Evolutionary conservation across 2,888 invertebrate species (phyloP).

Genomic region (Lithophane socia): DNA sequence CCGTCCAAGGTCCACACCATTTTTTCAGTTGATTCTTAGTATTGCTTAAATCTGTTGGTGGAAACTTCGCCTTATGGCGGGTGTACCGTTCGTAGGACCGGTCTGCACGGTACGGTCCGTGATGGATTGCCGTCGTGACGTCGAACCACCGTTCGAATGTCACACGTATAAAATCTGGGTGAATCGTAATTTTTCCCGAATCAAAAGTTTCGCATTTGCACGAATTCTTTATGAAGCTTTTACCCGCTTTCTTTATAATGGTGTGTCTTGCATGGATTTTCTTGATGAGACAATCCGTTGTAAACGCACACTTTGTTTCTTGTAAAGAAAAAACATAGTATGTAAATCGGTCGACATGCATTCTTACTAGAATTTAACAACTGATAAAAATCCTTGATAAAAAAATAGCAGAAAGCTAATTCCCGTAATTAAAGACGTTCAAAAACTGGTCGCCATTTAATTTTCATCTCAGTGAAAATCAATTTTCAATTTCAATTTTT

Average conservation of each 20-base stretch:
- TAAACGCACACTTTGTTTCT: not conserved
- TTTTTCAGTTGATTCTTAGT: conserved; percentile 44
- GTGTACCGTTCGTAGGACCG: conserved; percentile 67
- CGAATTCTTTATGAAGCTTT: not conserved
- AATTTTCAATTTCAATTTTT: not conserved
- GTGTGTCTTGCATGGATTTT: not conserved
- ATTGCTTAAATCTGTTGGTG: conserved; percentile 24
- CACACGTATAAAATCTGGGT: conserved; percentile 55
- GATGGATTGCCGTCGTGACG: conserved; percentile 68
- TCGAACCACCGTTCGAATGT: conserved; percentile 54
- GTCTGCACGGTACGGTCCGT: conserved; percentile 64
- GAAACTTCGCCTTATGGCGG: conserved; percentile 54
- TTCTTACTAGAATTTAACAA: not conserved
- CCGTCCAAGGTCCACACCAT: conserved; percentile 5
- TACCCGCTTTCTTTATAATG: conserved; percentile 3
- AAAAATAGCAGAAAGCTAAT: not conserved
- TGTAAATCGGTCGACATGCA: not conserved
- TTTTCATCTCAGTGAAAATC: not conserved
- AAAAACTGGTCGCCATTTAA: not conserved
- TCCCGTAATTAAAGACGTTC: too few relatives aligned
- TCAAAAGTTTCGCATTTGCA: conserved; percentile 32
- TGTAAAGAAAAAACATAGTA: not conserved
- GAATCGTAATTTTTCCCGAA: conserved; percentile 54
- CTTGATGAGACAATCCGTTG: not conserved
- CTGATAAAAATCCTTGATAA: not conserved